A percentile compares a stretch with the other conserved stretches of the same genome.
Evolutionary conservation across 2,888 invertebrate genomes (phyloP).

Genomic region (Agrenia bidenticulata): DNA sequence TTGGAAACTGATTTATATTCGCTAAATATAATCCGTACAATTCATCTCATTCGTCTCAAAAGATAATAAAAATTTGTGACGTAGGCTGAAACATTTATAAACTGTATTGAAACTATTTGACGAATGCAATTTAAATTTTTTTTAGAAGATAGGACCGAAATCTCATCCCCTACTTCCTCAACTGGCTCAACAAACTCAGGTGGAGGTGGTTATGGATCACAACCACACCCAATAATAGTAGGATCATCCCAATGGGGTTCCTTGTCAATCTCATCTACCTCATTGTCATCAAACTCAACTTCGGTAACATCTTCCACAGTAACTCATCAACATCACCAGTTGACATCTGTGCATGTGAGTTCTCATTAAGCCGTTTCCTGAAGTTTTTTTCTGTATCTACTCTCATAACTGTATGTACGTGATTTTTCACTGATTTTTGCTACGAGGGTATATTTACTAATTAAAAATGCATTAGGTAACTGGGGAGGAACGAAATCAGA

Average conservation of each 20-base stretch:
- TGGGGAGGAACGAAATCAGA: too few species aligned
- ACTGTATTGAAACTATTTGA: too few species aligned
- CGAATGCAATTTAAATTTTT: too few species aligned
- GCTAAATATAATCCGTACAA: too few species aligned
- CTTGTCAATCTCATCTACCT: slow-evolving; percentile 17
- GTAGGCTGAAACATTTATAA: too few species aligned
- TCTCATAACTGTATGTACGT: not conserved
- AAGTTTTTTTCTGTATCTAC: not conserved
- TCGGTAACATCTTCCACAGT: slow-evolving; percentile 23
- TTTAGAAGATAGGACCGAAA: slow-evolving; percentile 5
- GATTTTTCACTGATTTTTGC: not conserved
- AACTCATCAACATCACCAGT: slow-evolving; percentile 33
- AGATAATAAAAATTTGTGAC: too few species aligned
- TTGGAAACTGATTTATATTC: too few species aligned
- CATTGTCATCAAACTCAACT: slow-evolving; percentile 23
- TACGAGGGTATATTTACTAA: too few species aligned
- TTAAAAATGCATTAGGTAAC: not conserved
- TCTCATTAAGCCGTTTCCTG: slow-evolving; percentile 15
- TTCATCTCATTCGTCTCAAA: too few species aligned
- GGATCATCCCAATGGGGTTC: slow-evolving; percentile 14
- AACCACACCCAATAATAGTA: slow-evolving; percentile 32
- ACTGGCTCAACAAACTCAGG: slow-evolving; percentile 35
- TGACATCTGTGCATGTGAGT: slow-evolving; percentile 45
- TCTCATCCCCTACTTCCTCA: slow-evolving; percentile 37
- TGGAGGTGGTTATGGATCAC: slow-evolving; percentile 23